A percentile compares a stretch with the other conserved stretches of the same genome.
Conservation (phyloP, 2,113 vertebrate genomes). For the Myiopsitta monachus region DNA sequence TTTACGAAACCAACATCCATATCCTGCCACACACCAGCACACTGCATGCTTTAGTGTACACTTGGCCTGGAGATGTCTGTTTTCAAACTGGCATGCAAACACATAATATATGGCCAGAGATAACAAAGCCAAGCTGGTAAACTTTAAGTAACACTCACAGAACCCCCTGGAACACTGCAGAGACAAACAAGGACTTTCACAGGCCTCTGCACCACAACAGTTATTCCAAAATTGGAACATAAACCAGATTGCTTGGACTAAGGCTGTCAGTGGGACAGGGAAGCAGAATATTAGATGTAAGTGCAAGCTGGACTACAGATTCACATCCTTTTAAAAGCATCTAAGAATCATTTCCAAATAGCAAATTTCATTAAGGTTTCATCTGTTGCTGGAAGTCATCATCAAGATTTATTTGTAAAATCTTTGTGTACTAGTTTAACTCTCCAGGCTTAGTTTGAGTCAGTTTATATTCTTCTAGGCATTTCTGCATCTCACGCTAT, state of each 20-base stretch:
- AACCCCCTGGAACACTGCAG: not conserved
- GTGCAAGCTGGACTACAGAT: not conserved
- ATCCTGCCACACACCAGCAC: not conserved
- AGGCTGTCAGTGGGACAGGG: not conserved
- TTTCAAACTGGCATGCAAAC: not conserved
- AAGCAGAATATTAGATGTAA: not conserved
- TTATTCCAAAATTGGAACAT: not conserved
- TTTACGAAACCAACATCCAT: not conserved
- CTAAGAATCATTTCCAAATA: not conserved
- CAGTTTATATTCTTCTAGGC: not conserved
- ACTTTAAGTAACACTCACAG: not conserved
- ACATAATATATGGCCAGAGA: not conserved
- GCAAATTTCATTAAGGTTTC: not conserved
- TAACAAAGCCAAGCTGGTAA: not conserved
- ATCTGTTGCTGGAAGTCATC: not conserved
- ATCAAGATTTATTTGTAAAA: not conserved
- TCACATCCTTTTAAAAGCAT: not conserved
- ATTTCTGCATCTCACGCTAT: not conserved
- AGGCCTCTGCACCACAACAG: not conserved
- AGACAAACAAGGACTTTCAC: not conserved
- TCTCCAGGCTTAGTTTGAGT: not conserved
- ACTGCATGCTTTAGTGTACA: not conserved
- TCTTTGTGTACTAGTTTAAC: not conserved
- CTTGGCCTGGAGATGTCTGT: not conserved
- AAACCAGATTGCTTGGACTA: not conserved